Evolutionary conservation across 1,140 invertebrate species (phyloP), one percentile per base, ranked within the genome.

Genomic region (Metaphire vulgaris): DNA sequence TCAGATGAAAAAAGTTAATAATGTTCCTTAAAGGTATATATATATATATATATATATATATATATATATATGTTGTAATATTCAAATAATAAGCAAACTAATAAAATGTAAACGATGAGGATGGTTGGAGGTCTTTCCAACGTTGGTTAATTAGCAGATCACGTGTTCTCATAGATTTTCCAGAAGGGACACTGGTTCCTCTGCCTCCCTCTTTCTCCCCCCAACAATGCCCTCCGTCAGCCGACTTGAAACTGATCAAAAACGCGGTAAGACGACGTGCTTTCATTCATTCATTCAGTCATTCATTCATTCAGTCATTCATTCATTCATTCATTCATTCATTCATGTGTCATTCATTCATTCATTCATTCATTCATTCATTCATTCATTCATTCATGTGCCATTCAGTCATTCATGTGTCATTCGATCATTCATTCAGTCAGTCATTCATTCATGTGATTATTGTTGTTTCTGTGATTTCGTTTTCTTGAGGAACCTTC

Each of bases 331-430:
- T 72, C 71, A 72, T 33, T 72, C 30, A 72, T 1, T 2, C 71
- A 72, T 34, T 72, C 71, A 72, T 34, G 31, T 33, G 34, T 72
- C 71, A 72, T 34, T 72, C 71, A 72, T 34, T 1, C 71, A 72
- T 34, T 72, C 71, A 72, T 34, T 72, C 71, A 72, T 34, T 72
- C 71, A 72, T 34, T 72, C 71, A 72, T 34, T 72, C 71, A 72
- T 34, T 32, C 71, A 72, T 34, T 72, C 71, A 72, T 33, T 72
- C 1, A 72, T 34, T 72, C 71, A 72, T 21, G 31, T 33, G n/a
- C 34, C 71, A 72, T 1, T 72, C 1, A 72, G 28, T 69, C 74
- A 75, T 1, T 75, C 74, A 69, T n/a, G 30, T 33, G 14, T 1
- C 71, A 72, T 33, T 72, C 71, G 34, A n/a, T 72, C 71, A 26